phyloP scores from a whole-genome alignment of 2,888 invertebrate genomes.

The Drosophila borealis region DNA sequence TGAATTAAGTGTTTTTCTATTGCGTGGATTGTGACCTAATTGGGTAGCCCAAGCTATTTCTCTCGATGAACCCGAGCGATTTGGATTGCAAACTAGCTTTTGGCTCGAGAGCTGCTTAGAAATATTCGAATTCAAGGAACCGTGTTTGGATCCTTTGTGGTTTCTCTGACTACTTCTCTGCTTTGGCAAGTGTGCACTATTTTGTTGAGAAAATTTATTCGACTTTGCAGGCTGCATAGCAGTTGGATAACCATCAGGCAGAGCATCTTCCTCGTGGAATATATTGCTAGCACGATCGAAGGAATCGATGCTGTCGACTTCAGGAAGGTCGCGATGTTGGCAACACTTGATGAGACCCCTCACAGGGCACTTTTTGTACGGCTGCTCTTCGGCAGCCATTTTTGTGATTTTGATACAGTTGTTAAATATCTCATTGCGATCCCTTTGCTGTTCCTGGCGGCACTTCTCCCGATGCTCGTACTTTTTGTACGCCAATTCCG shows the following conservation, averaged over 20 bases:
- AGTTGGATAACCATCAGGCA: neutral
- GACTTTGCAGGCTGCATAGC: neutral
- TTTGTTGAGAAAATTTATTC: neutral
- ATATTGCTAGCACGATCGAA: constrained; percentile 32
- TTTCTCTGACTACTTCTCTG: neutral
- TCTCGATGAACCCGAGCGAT: neutral
- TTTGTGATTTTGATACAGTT: constrained; percentile 57
- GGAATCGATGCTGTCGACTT: constrained; percentile 27
- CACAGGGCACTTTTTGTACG: constrained; percentile 35
- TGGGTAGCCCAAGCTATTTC: neutral
- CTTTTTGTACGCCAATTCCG: constrained; percentile 56
- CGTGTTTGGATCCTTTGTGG: neutral
- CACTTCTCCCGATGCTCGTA: constrained; percentile 60
- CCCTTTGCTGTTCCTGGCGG: constrained; percentile 34
- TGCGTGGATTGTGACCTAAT: neutral
- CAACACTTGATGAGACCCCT: constrained; percentile 32
- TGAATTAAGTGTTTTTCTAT: neutral
- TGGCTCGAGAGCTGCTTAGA: neutral
- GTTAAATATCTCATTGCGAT: constrained; percentile 45
- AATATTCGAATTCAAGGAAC: neutral
- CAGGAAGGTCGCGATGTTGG: constrained; percentile 43
- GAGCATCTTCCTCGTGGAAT: constrained; percentile 3
- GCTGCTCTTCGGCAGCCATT: constrained; percentile 54
- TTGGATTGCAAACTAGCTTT: neutral
- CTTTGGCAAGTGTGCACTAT: neutral